phyloP scores from a whole-genome alignment of 1,140 invertebrate genomes.

The Paracyclopina nana region DNA sequence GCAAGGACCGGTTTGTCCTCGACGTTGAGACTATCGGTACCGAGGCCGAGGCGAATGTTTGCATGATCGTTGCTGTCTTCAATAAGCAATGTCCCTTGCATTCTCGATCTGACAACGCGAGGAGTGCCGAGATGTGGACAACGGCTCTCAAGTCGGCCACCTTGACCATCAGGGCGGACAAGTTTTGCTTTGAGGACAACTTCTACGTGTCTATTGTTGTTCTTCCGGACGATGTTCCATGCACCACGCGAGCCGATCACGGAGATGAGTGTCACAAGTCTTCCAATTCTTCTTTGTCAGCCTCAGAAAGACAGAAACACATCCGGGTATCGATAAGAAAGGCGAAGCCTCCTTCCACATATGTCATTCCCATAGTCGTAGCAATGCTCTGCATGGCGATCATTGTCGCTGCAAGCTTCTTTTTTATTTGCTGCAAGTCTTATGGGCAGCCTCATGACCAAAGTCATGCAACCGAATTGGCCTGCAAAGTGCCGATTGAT shows the following conservation, averaged over 20 bases:
- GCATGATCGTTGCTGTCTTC: conserved; percentile 10
- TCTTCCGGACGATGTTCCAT: background rate
- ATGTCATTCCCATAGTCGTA: background rate
- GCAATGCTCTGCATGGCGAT: background rate
- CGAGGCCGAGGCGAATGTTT: background rate
- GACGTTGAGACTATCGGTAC: background rate
- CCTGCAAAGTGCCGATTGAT: background rate
- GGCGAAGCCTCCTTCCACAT: background rate
- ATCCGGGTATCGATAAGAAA: background rate
- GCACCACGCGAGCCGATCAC: background rate
- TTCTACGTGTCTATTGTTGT: conserved; percentile 9
- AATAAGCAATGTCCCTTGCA: background rate
- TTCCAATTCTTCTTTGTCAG: background rate
- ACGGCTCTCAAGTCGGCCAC: background rate
- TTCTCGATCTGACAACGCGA: background rate
- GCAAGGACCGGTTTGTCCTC: background rate
- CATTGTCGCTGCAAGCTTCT: background rate
- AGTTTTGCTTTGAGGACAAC: background rate
- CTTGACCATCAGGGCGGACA: conserved; percentile 2
- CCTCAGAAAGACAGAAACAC: background rate
- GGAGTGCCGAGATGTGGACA: background rate
- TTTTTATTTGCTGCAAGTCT: no score
- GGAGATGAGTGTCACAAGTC: no score
- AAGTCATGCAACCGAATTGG: background rate
- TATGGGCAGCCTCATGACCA: background rate